A percentile compares a stretch with the other conserved stretches of the same genome.
phyloP scores from a whole-genome alignment of 2,797 vertebrate species.

The Melanotaenia maccullochi region DNA sequence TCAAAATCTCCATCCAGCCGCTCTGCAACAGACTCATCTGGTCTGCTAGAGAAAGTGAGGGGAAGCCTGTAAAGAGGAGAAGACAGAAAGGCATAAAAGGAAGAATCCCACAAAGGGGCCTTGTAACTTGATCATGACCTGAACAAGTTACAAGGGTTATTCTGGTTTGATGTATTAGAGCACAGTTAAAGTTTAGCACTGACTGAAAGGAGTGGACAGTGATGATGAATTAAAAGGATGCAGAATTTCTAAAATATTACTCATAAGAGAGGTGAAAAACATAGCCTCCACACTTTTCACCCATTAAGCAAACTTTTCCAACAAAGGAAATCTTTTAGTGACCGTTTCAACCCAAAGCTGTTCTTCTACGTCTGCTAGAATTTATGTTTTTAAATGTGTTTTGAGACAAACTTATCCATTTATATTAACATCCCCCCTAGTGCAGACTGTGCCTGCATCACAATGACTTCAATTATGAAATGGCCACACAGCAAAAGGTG shows the following conservation, averaged over 20 bases:
- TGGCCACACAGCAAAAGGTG: constrained; percentile 47
- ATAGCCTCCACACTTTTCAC: too few relatives aligned
- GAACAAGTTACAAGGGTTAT: neutral
- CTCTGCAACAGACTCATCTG: constrained; percentile 99
- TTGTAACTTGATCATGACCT: neutral
- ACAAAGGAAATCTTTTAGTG: neutral
- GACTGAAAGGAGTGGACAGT: neutral
- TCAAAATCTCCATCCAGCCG: constrained; percentile 98
- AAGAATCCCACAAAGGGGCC: neutral
- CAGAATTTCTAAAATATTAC: neutral
- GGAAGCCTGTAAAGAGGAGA: constrained; percentile 86
- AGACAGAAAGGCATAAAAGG: neutral
- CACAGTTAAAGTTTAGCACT: neutral
- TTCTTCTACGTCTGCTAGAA: neutral
- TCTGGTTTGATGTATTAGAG: neutral
- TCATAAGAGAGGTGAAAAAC: neutral
- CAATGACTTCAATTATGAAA: constrained; percentile 23
- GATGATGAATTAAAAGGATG: neutral
- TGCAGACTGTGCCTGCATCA: constrained; percentile 10
- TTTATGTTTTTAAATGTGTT: neutral
- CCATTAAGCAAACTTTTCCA: too few relatives aligned
- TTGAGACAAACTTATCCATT: neutral
- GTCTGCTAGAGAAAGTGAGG: constrained; percentile 93
- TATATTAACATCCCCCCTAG: neutral
- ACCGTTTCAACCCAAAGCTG: neutral